Percentiles rank a stretch among this genome's conserved stretches.
Evolutionary conservation across 2,797 vertebrate species (phyloP).

Genomic region (Galago senegalensis): DNA sequence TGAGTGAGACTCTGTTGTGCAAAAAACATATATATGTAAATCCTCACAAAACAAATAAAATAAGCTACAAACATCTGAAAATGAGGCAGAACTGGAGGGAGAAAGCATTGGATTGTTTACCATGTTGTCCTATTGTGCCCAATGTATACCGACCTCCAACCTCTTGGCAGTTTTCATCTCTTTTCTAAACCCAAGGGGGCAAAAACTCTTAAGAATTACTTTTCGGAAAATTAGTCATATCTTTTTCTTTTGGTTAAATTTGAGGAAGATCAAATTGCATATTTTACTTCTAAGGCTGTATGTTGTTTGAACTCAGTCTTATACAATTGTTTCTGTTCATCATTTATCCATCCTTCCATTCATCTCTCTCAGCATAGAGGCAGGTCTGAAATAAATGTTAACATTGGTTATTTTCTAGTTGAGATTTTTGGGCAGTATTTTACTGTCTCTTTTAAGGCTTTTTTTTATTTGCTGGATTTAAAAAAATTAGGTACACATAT

Average conservation of each 20-base stretch:
- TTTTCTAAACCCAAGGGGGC: neutral
- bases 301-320: neutral
- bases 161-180: neutral
- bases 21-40: neutral
- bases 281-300: conserved; percentile 34
- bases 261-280: neutral
- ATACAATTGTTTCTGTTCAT: neutral
- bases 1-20: no score
- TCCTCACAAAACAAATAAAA: conserved; percentile 37
- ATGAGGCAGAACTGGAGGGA: fast-evolving
- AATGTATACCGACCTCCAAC: neutral
- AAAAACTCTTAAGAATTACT: neutral
- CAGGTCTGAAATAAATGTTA: conserved; percentile 22
- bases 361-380: neutral
- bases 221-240: neutral
- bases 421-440: neutral
- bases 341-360: neutral
- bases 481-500: neutral
- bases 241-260: conserved; percentile 45
- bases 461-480: conserved; percentile 17
- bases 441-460: neutral
- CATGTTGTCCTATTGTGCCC: fast-evolving
- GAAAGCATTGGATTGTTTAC: neutral
- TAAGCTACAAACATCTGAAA: neutral
- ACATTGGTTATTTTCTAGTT: neutral